Base-by-base conservation (phyloP, 2,888 invertebrate species). In the Leucoma salicis region DNA sequence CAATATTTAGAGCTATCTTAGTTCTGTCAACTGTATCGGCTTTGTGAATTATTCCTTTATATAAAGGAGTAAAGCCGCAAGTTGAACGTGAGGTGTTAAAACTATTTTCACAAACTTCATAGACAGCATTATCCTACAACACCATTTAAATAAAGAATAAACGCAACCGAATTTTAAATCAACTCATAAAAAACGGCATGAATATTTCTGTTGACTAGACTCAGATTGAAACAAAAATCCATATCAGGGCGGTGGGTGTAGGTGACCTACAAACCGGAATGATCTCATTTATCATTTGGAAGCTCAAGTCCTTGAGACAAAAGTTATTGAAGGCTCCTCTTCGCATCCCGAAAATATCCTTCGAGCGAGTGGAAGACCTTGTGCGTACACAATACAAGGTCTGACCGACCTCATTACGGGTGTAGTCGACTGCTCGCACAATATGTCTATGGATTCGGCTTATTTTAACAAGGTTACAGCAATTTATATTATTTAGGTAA, bases 221-320 rank as follows among this genome's bases (percentile, higher is more conserved):
- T 25, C 24, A 33, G 38, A 46, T 39, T 54, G 55, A 55, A 59
- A 64, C 63, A 53, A 59, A 61, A 25, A 74, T 70, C 63, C 56
- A 68, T 75, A 82, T 82, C 74, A 68, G 77, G 72, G 63, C 63
- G 65, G 66, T 66, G 65, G 75, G 66, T 65, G 64, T 66, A 53
- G 55, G 59, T 64, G 77, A 70, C 81, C 79, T 80, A 79, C 76
- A 83, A 82, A 81, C 69, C 56, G 70, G 61, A 74, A 76, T 70
- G 71, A 78, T 77, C 79, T 78, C 77, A 81, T 85, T 81, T 80
- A 78, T 81, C 79, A 78, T 74, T 68, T 66, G 56, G 42, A 58
- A 49, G 46, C 39, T 69, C 12, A 68, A 29, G 78, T 74, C 85
- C 84, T 84, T 84, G 82, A 76, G 66, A 66, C 58, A 53, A 69